These are phyloP conservation scores for Pyxicephalus adspersus DNA, from an alignment of 2,113 vertebrate genomes.

Conservation along the genomic window DNA sequence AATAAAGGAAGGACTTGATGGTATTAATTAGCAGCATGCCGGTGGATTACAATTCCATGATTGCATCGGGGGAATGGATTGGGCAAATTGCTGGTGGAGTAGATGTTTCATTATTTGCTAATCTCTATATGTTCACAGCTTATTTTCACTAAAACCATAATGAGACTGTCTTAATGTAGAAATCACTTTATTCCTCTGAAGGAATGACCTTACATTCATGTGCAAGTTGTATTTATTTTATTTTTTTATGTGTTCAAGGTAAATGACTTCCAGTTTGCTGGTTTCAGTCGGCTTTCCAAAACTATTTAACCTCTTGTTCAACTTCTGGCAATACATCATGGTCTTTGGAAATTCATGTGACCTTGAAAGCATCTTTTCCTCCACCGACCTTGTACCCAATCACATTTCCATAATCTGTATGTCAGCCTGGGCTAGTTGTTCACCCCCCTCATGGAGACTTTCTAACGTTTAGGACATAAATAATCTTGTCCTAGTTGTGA, in stretches of 20 bases:
- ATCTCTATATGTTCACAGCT: background rate
- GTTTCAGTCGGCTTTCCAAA: constrained; percentile 43
- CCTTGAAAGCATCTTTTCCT: constrained; percentile 34
- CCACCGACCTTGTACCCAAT: constrained; percentile 43
- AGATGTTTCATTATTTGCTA: too few species aligned
- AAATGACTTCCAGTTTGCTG: constrained; percentile 41
- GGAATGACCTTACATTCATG: constrained; percentile 7
- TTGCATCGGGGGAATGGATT: too few species aligned
- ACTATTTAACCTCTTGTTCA: constrained; percentile 43
- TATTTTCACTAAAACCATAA: background rate
- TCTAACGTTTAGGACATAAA: constrained; percentile 27
- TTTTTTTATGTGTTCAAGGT: constrained; percentile 29
- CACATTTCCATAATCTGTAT: constrained; percentile 11
- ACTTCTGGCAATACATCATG: constrained; percentile 48
- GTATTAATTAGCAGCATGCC: too few species aligned
- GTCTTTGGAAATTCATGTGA: constrained; percentile 38
- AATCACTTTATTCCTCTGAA: constrained; percentile 22
- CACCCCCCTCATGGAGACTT: constrained; percentile 9
- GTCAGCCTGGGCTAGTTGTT: constrained; percentile 2
- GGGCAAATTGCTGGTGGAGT: too few species aligned
- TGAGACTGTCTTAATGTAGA: constrained; percentile 5
- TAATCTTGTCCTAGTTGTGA: background rate
- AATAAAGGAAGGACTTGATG: too few species aligned
- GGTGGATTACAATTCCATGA: too few species aligned
- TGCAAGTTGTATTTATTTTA: constrained; percentile 3